Evolutionary conservation across 2,797 vertebrate species (phyloP), one percentile per base, ranked within the genome.

Genomic region (Eulemur coronatus): DNA sequence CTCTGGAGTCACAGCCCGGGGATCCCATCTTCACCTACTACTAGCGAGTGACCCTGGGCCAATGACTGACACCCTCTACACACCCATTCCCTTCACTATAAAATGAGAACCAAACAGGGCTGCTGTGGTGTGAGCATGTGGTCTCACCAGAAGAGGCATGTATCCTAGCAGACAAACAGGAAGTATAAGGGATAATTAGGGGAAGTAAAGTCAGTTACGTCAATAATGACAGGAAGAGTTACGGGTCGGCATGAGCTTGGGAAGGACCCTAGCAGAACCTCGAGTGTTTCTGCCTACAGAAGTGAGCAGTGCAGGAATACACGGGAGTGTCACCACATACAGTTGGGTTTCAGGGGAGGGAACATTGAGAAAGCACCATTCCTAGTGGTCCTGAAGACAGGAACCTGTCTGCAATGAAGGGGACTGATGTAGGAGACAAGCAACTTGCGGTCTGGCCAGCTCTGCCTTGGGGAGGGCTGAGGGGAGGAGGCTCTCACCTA

Each of bases 251-350:
- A 0, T 12, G 50, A 24, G 15, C 55, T n/a, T 38, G n/a, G 43
- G 52, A n/a, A 43, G 35, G 22, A 11, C 15, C 0, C 6, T 0
- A 4, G 12, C 46, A 69, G 7, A 35, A 24, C 8, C 1, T 0
- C 0, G 24, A 67, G 22, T 7, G 10, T 7, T 5, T 15, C 43
- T 41, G 4, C 28, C 43, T 1, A n/a, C 0, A 4, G 17, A 28
- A 13, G 55, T 18, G 24, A 24, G 41, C 2, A 24, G 73, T 1
- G 33, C 24, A 33, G 46, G 35, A 70, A 55, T 7, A 13, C 67
- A 20, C 1, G 10, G 57, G 57, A n/a, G 38, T 46, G 26, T 43
- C 63, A 30, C 43, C 18, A 89, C 20, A n/a, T 55, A 35, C 28
- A 55, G 48, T 22, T 7, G 20, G 15, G 1, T 50, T 52, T n/a